A percentile compares a stretch with the other conserved stretches of the same genome.
phyloP scores from a whole-genome alignment of 1,140 invertebrate genomes.

The Zelostemma sp. region DNA sequence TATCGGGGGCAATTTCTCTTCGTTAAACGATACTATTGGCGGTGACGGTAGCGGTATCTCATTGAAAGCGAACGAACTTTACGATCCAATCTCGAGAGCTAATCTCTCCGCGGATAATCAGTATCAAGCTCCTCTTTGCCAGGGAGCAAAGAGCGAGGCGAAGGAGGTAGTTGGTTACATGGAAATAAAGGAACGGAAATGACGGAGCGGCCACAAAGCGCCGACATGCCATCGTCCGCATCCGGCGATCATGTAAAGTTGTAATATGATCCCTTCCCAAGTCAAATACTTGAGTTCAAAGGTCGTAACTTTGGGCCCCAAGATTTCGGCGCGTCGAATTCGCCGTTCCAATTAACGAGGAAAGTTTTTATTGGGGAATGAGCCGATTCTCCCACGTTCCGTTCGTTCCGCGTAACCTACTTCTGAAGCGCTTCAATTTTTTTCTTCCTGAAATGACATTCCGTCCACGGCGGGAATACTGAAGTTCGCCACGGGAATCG shows the following conservation, averaged over 20 bases:
- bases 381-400: too few relatives aligned
- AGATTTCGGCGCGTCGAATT: too few relatives aligned
- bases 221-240: conserved; percentile 6
- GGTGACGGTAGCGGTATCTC: conserved; percentile 35
- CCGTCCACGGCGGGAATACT: conserved; percentile 20
- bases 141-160: conserved; percentile 16
- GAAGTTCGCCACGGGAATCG: conserved; percentile 25
- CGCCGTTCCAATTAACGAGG: neutral
- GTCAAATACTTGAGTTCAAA: neutral
- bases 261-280: neutral
- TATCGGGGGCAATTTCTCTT: conserved; percentile 31
- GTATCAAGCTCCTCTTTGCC: conserved; percentile 19
- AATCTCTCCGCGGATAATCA: conserved; percentile 37
- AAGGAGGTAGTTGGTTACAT: conserved; percentile 11
- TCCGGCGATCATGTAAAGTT: conserved; percentile 7
- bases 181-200: conserved; percentile 26
- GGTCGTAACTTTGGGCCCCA: too few relatives aligned
- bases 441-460: too few relatives aligned
- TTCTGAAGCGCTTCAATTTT: conserved; percentile 22
- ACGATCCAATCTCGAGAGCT: conserved; percentile 31
- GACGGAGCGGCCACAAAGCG: conserved; percentile 17
- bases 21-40: conserved; percentile 41
- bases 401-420: conserved; percentile 1
- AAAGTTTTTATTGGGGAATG: too few relatives aligned
- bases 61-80: conserved; percentile 27